These are phyloP conservation scores for Lepilemur septentrionalis DNA, from an alignment of 2,797 vertebrate species.

Conservation along the genomic window DNA sequence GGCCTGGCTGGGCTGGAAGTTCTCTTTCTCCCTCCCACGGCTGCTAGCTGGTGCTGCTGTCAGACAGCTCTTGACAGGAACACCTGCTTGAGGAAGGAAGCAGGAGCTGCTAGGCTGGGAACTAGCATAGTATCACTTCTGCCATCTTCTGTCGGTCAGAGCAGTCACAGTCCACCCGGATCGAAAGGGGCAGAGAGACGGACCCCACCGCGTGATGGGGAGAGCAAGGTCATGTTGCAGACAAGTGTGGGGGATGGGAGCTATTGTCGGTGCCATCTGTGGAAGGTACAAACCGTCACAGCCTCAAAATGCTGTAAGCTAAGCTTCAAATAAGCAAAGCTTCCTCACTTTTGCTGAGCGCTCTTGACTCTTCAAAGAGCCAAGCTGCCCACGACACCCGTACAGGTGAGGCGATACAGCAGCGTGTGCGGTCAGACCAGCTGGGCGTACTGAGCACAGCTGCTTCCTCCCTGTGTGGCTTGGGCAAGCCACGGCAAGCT, in stretches of 20 bases:
- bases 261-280: neutral
- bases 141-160: neutral
- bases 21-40: neutral
- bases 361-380: neutral
- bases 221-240: neutral
- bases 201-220: neutral
- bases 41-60: neutral
- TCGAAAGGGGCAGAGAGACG: neutral
- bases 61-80: neutral
- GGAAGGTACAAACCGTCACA: neutral
- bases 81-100: neutral
- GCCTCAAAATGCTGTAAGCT: neutral
- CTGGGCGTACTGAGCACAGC: neutral
- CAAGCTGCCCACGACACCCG: neutral
- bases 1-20: neutral
- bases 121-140: neutral
- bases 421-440: neutral
- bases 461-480: neutral
- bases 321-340: neutral
- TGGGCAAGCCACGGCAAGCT: neutral
- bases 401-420: rapidly evolving
- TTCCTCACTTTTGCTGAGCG: neutral
- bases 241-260: neutral
- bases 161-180: neutral
- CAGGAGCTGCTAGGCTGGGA: neutral